Conservation (phyloP, 2,888 invertebrate genomes). For the Leucania comma region DNA sequence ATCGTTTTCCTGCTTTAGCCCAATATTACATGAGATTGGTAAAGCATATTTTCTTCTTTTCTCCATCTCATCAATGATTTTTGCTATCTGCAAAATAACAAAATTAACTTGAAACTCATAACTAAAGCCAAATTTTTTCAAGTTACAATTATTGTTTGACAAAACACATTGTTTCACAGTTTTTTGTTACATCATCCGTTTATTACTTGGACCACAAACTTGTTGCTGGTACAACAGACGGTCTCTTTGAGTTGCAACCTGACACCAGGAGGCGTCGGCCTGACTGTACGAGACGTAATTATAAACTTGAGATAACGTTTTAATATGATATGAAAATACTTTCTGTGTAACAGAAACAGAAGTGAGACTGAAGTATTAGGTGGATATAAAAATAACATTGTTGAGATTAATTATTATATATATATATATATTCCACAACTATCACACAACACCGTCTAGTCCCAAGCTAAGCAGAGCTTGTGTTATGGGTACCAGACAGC, state of each 20-base stretch:
- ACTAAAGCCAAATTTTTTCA: no score
- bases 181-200: not conserved
- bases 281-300: conserved; percentile 61
- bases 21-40: no score
- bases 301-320: conserved; percentile 64
- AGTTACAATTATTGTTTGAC: no score
- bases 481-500: no score
- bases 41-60: no score
- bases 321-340: conserved; percentile 66
- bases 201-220: conserved; percentile 61
- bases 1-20: not conserved
- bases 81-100: no score
- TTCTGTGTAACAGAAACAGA: conserved; percentile 24
- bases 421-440: no score
- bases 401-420: not conserved
- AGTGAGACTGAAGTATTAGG: not conserved
- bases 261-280: conserved; percentile 71
- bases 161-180: not conserved
- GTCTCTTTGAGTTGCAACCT: conserved; percentile 76
- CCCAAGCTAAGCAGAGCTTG: no score
- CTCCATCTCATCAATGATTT: no score
- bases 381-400: not conserved
- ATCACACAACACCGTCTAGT: no score
- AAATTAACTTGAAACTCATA: no score
- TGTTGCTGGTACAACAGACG: conserved; percentile 74